phyloP scores from a whole-genome alignment of 2,113 vertebrate genomes.

The Eulacestoma nigropectus region DNA sequence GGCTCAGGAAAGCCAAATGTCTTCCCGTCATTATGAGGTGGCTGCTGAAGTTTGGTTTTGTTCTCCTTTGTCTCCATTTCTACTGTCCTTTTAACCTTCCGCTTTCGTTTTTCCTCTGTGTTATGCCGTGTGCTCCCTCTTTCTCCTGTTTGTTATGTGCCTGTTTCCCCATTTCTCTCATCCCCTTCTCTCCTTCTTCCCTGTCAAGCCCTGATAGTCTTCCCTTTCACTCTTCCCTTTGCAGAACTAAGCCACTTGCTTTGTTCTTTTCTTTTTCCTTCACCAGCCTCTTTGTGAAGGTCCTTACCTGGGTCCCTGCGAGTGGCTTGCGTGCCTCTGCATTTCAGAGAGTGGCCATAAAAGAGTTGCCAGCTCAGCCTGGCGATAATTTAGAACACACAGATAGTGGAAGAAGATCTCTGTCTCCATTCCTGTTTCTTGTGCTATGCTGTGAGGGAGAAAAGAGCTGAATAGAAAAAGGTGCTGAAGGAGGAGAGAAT shows the following conservation, averaged over 20 bases:
- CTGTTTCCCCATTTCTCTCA: background rate
- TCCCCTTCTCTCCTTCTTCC: background rate
- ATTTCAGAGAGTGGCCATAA: background rate
- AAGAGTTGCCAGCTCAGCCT: background rate
- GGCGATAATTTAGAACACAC: background rate
- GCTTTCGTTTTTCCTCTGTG: background rate
- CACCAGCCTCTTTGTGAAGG: background rate
- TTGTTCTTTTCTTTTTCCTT: background rate
- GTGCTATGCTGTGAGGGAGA: background rate
- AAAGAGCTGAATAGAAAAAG: background rate
- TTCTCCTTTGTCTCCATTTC: background rate
- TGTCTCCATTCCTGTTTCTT: background rate
- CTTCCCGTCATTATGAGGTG: background rate
- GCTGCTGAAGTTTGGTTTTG: background rate
- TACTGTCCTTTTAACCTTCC: background rate
- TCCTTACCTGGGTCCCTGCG: background rate
- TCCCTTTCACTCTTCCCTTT: background rate
- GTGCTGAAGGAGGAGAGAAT: background rate
- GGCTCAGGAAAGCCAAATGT: background rate
- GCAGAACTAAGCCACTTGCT: background rate
- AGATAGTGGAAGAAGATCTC: background rate
- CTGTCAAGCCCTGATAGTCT: background rate
- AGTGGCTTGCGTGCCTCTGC: background rate
- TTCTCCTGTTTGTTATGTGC: background rate
- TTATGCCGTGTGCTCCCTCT: background rate